phyloP scores from a whole-genome alignment of 2,797 vertebrate species.

The Clarias platycephalus region DNA sequence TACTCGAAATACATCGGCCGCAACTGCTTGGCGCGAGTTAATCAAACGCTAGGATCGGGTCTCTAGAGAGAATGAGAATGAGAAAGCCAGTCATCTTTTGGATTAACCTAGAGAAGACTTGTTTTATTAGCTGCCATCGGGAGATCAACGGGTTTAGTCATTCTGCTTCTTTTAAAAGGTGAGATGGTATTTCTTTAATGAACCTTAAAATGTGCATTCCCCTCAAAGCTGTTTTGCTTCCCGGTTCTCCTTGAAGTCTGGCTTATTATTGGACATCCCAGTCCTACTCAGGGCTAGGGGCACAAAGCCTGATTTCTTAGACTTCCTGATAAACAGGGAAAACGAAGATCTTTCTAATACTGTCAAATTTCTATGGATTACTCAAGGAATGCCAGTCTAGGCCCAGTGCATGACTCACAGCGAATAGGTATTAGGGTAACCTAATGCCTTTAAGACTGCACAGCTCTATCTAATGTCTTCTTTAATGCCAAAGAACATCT shows the following conservation, averaged over 20 bases:
- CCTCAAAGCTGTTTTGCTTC: slow-evolving; percentile 45
- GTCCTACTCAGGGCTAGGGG: slow-evolving; percentile 36
- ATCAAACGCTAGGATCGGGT: neutral
- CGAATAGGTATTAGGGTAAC: slow-evolving; percentile 12
- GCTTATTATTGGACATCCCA: slow-evolving; percentile 41
- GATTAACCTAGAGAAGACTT: slow-evolving; percentile 30
- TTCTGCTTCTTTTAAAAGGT: slow-evolving; percentile 51
- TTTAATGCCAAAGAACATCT: neutral
- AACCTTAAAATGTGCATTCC: slow-evolving; percentile 50
- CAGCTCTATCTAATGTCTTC: neutral
- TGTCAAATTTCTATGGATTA: slow-evolving; percentile 51
- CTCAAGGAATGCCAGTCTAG: slow-evolving; percentile 36
- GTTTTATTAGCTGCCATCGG: slow-evolving; percentile 38
- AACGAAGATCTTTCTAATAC: slow-evolving; percentile 24
- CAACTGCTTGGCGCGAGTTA: neutral
- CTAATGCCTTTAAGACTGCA: slow-evolving; percentile 3
- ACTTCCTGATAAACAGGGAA: slow-evolving; percentile 36
- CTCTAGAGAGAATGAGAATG: slow-evolving; percentile 8
- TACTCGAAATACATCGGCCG: neutral
- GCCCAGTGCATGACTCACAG: slow-evolving; percentile 28
- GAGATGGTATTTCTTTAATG: slow-evolving; percentile 57
- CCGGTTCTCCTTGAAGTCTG: slow-evolving; percentile 41
- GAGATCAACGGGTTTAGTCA: slow-evolving; percentile 41
- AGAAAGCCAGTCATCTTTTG: slow-evolving; percentile 14
- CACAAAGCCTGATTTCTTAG: slow-evolving; percentile 35